Base-by-base conservation (phyloP, 2,797 vertebrate genomes). In the Benthosema pterotum region DNA sequence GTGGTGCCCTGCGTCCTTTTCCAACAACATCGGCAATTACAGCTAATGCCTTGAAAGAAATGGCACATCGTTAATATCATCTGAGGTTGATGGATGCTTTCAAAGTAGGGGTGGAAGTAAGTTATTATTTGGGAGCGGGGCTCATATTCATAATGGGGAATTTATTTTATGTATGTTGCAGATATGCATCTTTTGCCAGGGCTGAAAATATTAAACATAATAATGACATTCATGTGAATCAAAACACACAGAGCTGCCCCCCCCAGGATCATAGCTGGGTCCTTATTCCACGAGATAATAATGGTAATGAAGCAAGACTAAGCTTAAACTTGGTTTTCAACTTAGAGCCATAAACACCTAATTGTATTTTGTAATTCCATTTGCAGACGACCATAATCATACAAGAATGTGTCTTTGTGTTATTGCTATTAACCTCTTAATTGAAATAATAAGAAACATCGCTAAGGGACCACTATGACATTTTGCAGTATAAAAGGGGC, bases 21-120 rank as follows among this genome's bases (percentile, higher is more conserved):
- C 32, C 22, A 28, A 53, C 53, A 53, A 54, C 38, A 59, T 51
- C 46, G 14, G 32, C 25, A 56, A 65, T 58, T 54, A 67, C 13
- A 52, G 15, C 45, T 53, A 57, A 57, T 63, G 52, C 17, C 42
- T 57, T 12, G 14, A 12, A 52, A 47, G 13, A 38, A 68, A 48
- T n/a, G 19, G 6, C 15, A 42, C 5, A 1, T 51, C 18, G 17
- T 66, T 63, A 53, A 58, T 64, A 54, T 56, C 7, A 49, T 19
- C 42, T 43, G 6, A 5, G 14, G 42, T 42, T 48, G 2, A 57
- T 32, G 60, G 57, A 52, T 63, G 48, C 11, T 45, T 17, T 49
- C 18, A n/a, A 47, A 60, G 50, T 11, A 38, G 3, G 5, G 14
- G 22, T n/a, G n/a, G n/a, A n/a, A n/a, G n/a, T n/a, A 7, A n/a